phyloP scores from a whole-genome alignment of 2,888 invertebrate genomes.

The Drosophila austrosaltans region DNA sequence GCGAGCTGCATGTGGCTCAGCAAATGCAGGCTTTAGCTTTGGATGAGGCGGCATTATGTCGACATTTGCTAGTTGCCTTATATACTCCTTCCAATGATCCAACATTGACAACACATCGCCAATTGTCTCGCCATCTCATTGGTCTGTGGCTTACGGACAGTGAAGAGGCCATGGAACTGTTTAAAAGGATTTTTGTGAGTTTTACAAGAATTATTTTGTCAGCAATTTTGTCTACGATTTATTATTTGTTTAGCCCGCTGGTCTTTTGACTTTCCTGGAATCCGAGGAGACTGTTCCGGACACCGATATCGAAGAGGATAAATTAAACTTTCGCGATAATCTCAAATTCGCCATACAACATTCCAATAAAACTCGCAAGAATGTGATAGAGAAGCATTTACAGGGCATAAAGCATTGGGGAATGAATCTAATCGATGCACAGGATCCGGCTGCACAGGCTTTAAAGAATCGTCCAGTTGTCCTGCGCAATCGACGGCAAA shows the following conservation, averaged over 20 bases:
- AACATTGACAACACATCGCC: constrained; percentile 92
- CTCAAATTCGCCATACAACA: constrained; percentile 95
- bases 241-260: constrained; percentile 89
- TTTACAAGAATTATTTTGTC: neutral
- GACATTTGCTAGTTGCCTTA: constrained; percentile 95
- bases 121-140: constrained; percentile 96
- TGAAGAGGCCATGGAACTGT: constrained; percentile 93
- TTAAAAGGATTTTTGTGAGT: constrained; percentile 93
- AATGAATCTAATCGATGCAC: constrained; percentile 83
- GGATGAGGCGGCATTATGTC: constrained; percentile 97
- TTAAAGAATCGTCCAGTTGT: constrained; percentile 92
- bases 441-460: constrained; percentile 81
- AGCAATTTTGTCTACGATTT: neutral
- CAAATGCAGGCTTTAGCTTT: constrained; percentile 98
- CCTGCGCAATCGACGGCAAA: constrained; percentile 91
- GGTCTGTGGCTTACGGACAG: constrained; percentile 98
- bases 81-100: constrained; percentile 93
- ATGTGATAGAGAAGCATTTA: constrained; percentile 92
- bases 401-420: constrained; percentile 89
- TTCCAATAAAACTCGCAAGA: constrained; percentile 87
- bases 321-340: constrained; percentile 94
- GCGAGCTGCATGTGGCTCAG: constrained; percentile 94
- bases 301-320: constrained; percentile 88
- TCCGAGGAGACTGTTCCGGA: constrained; percentile 90
- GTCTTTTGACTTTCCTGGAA: constrained; percentile 94